These are phyloP conservation scores for Sminthurides aquaticus DNA, from an alignment of 2,888 invertebrate genomes.

Conservation along the genomic window DNA sequence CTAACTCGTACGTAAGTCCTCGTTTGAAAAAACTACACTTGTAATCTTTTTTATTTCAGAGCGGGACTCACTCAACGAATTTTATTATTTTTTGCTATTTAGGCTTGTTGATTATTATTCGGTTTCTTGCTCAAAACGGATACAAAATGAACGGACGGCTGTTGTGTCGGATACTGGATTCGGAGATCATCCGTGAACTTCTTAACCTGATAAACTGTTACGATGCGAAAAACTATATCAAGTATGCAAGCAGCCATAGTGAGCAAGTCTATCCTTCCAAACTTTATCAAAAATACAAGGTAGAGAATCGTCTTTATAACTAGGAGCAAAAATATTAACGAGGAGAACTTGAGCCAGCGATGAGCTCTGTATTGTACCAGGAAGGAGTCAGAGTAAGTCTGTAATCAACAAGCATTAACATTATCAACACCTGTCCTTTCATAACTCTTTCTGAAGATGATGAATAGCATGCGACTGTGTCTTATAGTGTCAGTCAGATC, in stretches of 20 bases:
- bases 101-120: neutral
- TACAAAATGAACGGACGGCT: slow-evolving; percentile 7
- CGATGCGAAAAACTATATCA: slow-evolving; percentile 12
- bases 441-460: neutral
- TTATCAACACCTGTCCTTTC: neutral
- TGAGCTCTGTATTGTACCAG: neutral
- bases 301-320: slow-evolving; percentile 9
- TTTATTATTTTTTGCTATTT: neutral
- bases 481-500: no score
- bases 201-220: slow-evolving; percentile 17
- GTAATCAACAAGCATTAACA: neutral
- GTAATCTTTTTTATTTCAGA: no score
- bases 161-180: slow-evolving; percentile 7
- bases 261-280: neutral
- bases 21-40: no score
- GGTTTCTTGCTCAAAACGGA: neutral
- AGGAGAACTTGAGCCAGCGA: slow-evolving; percentile 12
- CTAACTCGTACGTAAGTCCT: no score
- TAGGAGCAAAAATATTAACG: slow-evolving; percentile 7
- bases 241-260: slow-evolving; percentile 4
- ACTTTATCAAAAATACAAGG: slow-evolving; percentile 1
- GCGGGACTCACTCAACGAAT: no score
- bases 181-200: slow-evolving; percentile 16
- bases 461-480: no score
- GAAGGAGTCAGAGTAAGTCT: slow-evolving; percentile 14